These are phyloP conservation scores for Labeo calbasu DNA, from an alignment of 2,797 vertebrate genomes.

Conservation along the genomic window DNA sequence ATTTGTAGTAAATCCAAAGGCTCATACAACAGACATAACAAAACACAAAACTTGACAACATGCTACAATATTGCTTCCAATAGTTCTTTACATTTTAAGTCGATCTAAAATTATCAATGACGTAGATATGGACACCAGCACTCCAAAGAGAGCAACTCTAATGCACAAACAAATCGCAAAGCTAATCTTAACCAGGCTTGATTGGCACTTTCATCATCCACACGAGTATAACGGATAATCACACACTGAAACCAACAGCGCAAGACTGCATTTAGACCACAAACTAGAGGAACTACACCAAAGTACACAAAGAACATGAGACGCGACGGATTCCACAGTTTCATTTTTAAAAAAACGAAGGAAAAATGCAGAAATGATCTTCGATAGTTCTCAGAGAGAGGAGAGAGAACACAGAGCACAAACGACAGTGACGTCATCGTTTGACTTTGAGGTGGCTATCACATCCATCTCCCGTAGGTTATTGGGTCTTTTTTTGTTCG, in stretches of 20 bases:
- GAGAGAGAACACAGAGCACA: slow-evolving; percentile 55
- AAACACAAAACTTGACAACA: slow-evolving; percentile 88
- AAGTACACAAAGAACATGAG: slow-evolving; percentile 87
- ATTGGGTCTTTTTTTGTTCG: slow-evolving; percentile 46
- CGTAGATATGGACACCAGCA: slow-evolving; percentile 85
- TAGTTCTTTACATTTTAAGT: slow-evolving; percentile 82
- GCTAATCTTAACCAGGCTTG: slow-evolving; percentile 88
- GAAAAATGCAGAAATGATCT: slow-evolving; percentile 50
- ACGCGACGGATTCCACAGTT: slow-evolving; percentile 87
- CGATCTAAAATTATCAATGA: slow-evolving; percentile 79
- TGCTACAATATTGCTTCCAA: slow-evolving; percentile 89
- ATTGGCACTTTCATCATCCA: slow-evolving; percentile 86
- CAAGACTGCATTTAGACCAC: slow-evolving; percentile 88
- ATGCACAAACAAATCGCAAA: slow-evolving; percentile 86
- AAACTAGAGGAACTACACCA: slow-evolving; percentile 88
- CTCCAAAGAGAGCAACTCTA: slow-evolving; percentile 80
- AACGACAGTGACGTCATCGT: slow-evolving; percentile 72
- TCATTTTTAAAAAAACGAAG: slow-evolving; percentile 81
- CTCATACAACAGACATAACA: slow-evolving; percentile 85
- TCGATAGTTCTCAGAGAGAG: slow-evolving; percentile 56
- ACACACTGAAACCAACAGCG: slow-evolving; percentile 84
- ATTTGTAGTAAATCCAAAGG: slow-evolving; percentile 85
- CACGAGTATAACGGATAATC: slow-evolving; percentile 86
- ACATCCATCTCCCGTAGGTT: slow-evolving; percentile 68
- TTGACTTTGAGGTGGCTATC: slow-evolving; percentile 82